phyloP scores from a whole-genome alignment of 2,113 vertebrate species.

The Spheniscus mendiculus region DNA sequence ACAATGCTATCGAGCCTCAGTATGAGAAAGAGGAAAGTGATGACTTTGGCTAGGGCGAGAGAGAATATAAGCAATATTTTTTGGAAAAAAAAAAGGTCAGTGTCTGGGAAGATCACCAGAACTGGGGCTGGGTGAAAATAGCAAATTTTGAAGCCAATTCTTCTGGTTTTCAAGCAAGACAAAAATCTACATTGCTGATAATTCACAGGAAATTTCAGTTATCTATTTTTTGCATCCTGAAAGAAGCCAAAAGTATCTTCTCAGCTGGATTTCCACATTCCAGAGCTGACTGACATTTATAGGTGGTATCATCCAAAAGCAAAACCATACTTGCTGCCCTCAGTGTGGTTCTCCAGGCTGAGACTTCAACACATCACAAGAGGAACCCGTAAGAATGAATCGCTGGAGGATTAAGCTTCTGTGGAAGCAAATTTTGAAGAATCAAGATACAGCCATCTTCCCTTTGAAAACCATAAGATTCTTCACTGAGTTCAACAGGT shows the following conservation, averaged over 20 bases:
- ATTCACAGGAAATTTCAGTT: background rate
- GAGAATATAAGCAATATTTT: constrained; percentile 10
- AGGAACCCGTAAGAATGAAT: background rate
- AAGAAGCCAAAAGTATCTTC: background rate
- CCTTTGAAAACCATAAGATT: background rate
- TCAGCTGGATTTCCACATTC: background rate
- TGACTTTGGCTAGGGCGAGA: constrained; percentile 31
- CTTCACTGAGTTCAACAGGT: background rate
- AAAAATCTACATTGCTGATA: fast-evolving
- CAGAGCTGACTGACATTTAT: background rate
- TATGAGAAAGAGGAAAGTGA: constrained; percentile 48
- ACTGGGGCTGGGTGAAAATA: background rate
- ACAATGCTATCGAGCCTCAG: constrained; percentile 36
- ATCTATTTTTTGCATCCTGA: background rate
- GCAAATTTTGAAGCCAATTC: background rate
- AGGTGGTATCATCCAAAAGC: background rate
- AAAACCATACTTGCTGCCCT: background rate
- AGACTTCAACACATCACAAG: background rate
- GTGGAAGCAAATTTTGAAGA: background rate
- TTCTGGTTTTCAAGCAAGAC: background rate
- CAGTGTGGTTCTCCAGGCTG: background rate
- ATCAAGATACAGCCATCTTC: background rate
- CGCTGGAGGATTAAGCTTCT: background rate
- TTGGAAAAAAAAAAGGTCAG: background rate
- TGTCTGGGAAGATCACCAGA: constrained; percentile 38